Base-by-base conservation (phyloP, 2,113 vertebrate genomes). In the Corynorhinus townsendii region DNA sequence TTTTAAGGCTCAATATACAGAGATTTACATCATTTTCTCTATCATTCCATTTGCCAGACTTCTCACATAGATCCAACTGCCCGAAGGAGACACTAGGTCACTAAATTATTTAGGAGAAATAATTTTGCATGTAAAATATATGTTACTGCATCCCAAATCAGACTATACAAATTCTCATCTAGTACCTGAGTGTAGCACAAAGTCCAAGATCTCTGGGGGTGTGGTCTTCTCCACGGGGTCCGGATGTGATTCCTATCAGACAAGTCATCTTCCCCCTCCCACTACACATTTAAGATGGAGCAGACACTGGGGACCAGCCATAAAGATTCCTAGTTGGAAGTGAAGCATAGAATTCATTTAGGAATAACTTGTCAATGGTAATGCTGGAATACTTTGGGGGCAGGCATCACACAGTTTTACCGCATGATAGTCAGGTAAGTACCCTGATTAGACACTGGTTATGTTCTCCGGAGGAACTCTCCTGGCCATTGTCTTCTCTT, bases 31-130 rank as follows among this genome's bases (percentile, higher is more conserved):
- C 4, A 62, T 80, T 91, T 75, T 91, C 11, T 80, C 56, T 83
- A 10, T 52, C 15, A 77, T 87, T 64, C 45, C 15, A 22, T 14
- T 38, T 35, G 3, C 38, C 6, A 79, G 7, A 87, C 2, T 79
- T 38, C 4, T 88, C 33, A 79, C 11, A 43, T 4, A 64, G 19
- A 83, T 66, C 69, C 19, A 79, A 12, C 33, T 79, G 24, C 10
- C 49, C 64, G 43, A 1, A 66, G n/a, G 86, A 38, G 40, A 94
- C 28, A 3, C n/a, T 40, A 11, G 38, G 30, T 52, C 66, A 20
- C 24, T 81, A 24, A 92, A 79, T 79, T 79, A 80, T 71, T 82
- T 89, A 43, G n/a, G n/a, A 88, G 20, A 87, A 81, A 93, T 64
- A 30, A 62, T 62, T 9, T 52, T 22, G 33, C 12, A 35, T 56